Base-by-base conservation (phyloP, 2,113 vertebrate genomes). In the Apteryx owenii region DNA sequence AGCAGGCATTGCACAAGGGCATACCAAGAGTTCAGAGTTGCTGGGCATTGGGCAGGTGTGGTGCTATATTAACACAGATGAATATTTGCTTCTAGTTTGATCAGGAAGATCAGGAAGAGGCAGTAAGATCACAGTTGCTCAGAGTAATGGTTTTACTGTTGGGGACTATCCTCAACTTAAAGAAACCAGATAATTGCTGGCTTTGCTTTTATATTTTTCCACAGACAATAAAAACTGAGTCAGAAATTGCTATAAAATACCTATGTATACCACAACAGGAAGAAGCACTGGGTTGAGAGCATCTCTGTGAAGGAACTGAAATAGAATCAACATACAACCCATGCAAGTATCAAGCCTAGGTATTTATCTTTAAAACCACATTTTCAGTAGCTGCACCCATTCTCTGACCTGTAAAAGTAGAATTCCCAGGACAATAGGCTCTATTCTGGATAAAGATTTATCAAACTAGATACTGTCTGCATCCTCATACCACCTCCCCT, bases 291-390 rank as follows among this genome's bases (percentile, higher is more conserved):
- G 36, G 12, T 15, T 81, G 48, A 81, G 8, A 38, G 14, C 15
- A 50, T 26, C 29, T 75, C 51, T 79, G 14, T 31, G 36, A 81
- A 62, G 10, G 48, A 86, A 75, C 40, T 64, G 78, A 87, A 91
- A 60, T 1, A 81, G 36, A 91, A 54, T 18, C 9, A 81, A 33
- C 20, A 70, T 4, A 54, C 29, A 83, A 46, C 9, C 19, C 60
- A 62, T 20, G 12, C 9, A 93, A 76, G n/a, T 51, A 88, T 61
- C 38, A 68, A 90, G 80, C 61, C 76, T 62, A 50, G 29, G 33
- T n/a, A 75, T 38, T 90, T 84, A 84, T 73, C 86, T 84, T 44
- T 79, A 95, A 95, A 75, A 19, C 16, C 72, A 86, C 36, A 92
- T 50, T 90, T 93, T 81, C 81, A 78, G 62, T 42, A 92, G 83